Conservation (phyloP, 2,888 invertebrate genomes). For the Punctoribates punctum region DNA sequence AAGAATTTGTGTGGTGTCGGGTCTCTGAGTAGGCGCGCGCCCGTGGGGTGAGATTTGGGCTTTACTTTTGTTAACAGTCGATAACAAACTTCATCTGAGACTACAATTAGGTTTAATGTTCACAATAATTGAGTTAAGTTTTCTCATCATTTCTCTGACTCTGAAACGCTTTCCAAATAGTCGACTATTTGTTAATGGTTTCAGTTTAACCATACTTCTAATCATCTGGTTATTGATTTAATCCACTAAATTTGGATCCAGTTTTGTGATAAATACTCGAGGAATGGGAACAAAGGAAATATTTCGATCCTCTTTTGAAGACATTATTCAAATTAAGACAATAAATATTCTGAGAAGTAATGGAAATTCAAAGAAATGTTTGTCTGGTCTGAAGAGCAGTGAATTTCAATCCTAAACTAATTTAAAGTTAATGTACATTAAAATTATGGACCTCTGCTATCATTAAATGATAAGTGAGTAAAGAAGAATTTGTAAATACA, state of each 20-base stretch:
- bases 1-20: neutral
- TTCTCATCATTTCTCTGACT: no score
- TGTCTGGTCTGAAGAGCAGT: neutral
- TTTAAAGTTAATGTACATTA: slow-evolving; percentile 9
- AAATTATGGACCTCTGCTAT: slow-evolving; percentile 10
- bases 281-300: no score
- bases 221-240: no score
- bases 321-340: no score
- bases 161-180: no score
- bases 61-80: neutral
- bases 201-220: no score
- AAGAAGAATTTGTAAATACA: neutral
- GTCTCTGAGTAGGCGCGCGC: neutral
- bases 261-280: no score
- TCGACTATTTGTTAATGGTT: no score
- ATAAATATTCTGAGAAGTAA: no score
- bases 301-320: no score
- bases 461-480: neutral
- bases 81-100: neutral
- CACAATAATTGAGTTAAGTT: neutral
- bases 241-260: no score
- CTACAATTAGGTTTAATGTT: neutral
- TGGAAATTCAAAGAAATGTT: no score
- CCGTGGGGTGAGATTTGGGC: slow-evolving; percentile 3
- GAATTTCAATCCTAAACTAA: neutral